Conservation (phyloP, 2,797 vertebrate genomes). For the Tauraco hartlaubi region DNA sequence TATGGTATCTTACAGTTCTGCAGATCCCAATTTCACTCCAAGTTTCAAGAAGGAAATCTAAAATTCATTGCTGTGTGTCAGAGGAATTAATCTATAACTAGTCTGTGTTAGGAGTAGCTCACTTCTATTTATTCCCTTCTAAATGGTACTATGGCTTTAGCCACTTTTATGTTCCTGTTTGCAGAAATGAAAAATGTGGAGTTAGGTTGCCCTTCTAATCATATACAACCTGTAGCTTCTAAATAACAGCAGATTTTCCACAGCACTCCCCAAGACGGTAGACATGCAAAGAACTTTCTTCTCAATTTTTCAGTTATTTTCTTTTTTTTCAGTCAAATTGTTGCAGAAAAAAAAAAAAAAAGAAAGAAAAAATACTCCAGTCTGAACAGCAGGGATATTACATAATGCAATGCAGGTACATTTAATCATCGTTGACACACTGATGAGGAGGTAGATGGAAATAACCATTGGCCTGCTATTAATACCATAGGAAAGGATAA, state of each 20-base stretch:
- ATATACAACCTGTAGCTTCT: not conserved
- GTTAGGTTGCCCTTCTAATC: not conserved
- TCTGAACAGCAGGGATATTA: not conserved
- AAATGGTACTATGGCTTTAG: not conserved
- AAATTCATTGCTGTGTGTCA: not conserved
- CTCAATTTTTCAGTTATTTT: not conserved
- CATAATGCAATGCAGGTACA: not conserved
- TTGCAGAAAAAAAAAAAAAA: not conserved
- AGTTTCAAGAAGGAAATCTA: not conserved
- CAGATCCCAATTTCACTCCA: not conserved
- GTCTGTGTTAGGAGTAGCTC: not conserved
- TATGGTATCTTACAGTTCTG: not conserved
- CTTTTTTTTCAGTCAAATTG: not conserved
- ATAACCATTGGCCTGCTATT: slow-evolving; percentile 46
- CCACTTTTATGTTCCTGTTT: not conserved
- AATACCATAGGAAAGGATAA: slow-evolving; percentile 32
- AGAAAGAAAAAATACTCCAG: not conserved
- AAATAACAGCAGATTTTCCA: not conserved
- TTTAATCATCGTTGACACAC: slow-evolving; percentile 39
- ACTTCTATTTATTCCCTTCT: not conserved
- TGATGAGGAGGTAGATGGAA: slow-evolving; percentile 35
- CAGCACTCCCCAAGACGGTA: not conserved
- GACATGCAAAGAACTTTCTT: not conserved
- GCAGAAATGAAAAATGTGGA: not conserved
- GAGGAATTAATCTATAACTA: not conserved